Evolutionary conservation across 2,888 invertebrate species (phyloP).

Genomic region (Microctonus aethiopoides): DNA sequence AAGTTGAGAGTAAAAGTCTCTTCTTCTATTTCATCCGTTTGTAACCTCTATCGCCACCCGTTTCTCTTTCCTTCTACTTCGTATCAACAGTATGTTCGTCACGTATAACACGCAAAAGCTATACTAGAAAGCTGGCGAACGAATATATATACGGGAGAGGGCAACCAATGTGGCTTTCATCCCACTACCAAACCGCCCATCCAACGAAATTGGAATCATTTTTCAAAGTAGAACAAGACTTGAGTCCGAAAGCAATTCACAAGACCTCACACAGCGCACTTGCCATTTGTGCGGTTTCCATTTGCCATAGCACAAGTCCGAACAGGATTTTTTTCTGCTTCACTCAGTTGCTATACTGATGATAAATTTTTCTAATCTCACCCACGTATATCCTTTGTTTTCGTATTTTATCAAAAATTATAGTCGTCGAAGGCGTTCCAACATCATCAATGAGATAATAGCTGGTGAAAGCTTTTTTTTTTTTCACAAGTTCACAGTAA

Average conservation of each 20-base stretch:
- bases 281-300: conserved; percentile 7
- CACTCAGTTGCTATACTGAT: not conserved
- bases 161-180: conserved; percentile 50
- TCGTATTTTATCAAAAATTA: no score
- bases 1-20: conserved; percentile 32
- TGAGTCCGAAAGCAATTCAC: not conserved
- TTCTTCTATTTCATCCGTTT: conserved; percentile 12
- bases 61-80: not conserved
- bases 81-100: conserved; percentile 56
- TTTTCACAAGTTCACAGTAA: not conserved
- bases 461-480: conserved; percentile 3
- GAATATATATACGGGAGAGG: not conserved
- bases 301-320: conserved; percentile 11
- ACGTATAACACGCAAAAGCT: conserved; percentile 53
- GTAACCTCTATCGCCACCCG: conserved; percentile 1
- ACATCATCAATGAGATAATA: conserved; percentile 9
- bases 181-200: conserved; percentile 40
- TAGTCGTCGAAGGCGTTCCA: not conserved
- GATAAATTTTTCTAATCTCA: no score
- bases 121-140: conserved; percentile 32
- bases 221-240: conserved; percentile 50
- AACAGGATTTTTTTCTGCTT: not conserved
- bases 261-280: not conserved
- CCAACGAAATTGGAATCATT: conserved; percentile 65
- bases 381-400: not conserved